Conservation (phyloP, 1,140 invertebrate genomes). For the Neodiprion lecontei region DNA sequence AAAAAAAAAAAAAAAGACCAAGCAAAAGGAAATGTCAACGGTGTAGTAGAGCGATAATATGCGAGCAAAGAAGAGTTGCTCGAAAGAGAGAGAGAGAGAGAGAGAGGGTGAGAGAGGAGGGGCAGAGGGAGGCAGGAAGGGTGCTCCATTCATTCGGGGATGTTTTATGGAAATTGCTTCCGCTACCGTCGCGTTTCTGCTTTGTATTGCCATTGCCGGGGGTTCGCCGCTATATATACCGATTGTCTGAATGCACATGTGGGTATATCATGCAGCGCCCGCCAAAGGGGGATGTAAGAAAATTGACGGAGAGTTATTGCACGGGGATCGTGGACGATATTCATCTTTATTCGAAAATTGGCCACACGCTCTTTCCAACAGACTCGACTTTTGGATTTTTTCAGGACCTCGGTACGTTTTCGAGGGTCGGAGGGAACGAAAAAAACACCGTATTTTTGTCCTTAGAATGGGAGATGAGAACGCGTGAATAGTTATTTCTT, state of each 20-base stretch:
- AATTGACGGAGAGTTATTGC: neutral
- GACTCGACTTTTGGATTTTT: too few relatives aligned
- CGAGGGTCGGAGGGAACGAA: too few relatives aligned
- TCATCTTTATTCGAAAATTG: too few relatives aligned
- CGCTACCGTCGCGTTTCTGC: too few relatives aligned
- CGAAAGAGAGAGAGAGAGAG: conserved; percentile 10
- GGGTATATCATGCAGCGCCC: neutral
- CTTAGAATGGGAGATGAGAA: too few relatives aligned
- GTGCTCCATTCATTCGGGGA: neutral
- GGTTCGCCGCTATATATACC: conserved; percentile 6
- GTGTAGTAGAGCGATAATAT: conserved; percentile 31
- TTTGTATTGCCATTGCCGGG: neutral
- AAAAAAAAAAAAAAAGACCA: neutral
- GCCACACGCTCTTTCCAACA: too few relatives aligned
- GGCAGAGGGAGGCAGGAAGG: neutral
- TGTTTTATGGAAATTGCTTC: neutral
- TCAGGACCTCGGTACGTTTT: too few relatives aligned
- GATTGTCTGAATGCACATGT: neutral
- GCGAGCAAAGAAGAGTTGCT: conserved; percentile 18
- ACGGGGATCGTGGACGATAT: neutral
- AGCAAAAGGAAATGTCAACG: conserved; percentile 21
- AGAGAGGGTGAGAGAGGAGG: neutral
- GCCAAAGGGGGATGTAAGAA: too few relatives aligned
- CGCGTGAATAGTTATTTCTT: too few relatives aligned
- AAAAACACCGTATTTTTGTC: too few relatives aligned